Evolutionary conservation across 1,140 invertebrate genomes (phyloP).

Genomic region (Sycobia sp.): DNA sequence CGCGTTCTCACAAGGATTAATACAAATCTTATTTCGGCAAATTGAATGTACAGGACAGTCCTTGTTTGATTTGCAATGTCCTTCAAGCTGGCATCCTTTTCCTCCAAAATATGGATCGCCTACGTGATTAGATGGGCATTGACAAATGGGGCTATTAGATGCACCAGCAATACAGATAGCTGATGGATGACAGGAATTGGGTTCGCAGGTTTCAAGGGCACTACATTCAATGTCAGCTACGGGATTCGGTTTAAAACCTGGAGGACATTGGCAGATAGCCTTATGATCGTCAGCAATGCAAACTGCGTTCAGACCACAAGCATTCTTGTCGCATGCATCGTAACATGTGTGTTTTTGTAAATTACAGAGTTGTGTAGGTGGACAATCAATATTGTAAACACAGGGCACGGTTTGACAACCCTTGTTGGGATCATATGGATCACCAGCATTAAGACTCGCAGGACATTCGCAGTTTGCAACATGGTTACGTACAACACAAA

Average conservation of each 20-base stretch:
- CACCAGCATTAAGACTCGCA: conserved; percentile 79
- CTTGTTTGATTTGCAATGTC: conserved; percentile 70
- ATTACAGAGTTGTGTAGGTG: conserved; percentile 78
- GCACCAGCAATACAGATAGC: conserved; percentile 74
- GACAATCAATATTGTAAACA: conserved; percentile 84
- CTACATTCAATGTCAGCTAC: conserved; percentile 79
- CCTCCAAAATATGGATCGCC: conserved; percentile 71
- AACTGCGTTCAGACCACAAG: conserved; percentile 85
- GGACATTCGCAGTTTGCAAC: conserved; percentile 87
- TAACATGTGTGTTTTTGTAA: conserved; percentile 80
- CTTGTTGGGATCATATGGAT: conserved; percentile 75
- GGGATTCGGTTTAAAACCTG: conserved; percentile 79
- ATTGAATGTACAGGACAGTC: conserved; percentile 78
- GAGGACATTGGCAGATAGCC: conserved; percentile 81
- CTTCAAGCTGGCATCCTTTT: conserved; percentile 77
- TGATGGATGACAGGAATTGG: conserved; percentile 80
- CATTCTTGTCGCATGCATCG: conserved; percentile 79
- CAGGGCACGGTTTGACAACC: conserved; percentile 82
- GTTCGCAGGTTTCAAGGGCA: conserved; percentile 70
- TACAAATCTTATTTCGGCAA: conserved; percentile 74
- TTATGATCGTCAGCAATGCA: conserved; percentile 85
- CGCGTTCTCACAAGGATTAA: conserved; percentile 77
- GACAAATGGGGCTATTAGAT: conserved; percentile 67
- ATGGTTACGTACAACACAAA: conserved; percentile 87
- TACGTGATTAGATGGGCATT: conserved; percentile 75